These are phyloP conservation scores for Drosophila albomicans DNA, from an alignment of 1,140 invertebrate genomes.

Conservation along the genomic window DNA sequence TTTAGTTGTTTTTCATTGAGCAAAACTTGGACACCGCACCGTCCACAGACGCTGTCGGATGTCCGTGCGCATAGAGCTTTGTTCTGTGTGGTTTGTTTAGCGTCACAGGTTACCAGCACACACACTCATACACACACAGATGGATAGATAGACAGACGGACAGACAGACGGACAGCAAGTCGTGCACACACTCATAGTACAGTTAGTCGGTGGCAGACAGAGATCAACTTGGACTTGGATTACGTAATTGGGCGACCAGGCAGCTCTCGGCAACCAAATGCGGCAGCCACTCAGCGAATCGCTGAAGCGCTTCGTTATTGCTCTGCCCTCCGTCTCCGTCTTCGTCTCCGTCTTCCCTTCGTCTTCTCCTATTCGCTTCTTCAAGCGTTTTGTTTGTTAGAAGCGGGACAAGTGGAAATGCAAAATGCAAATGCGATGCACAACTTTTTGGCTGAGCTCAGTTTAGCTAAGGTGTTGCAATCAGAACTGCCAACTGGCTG, in stretches of 20 bases:
- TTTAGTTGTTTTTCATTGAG: constrained; percentile 40
- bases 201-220: constrained; percentile 47
- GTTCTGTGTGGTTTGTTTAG: constrained; percentile 26
- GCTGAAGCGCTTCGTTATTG: constrained; percentile 59
- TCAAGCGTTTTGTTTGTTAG: constrained; percentile 52
- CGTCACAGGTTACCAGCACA: constrained; percentile 49
- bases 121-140: constrained; percentile 19
- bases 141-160: constrained; percentile 20
- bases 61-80: constrained; percentile 42
- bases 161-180: not conserved
- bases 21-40: constrained; percentile 39
- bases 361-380: not conserved
- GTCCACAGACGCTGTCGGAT: constrained; percentile 22
- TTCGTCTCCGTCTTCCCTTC: not conserved
- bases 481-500: constrained; percentile 32
- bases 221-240: constrained; percentile 51
- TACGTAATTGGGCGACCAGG: constrained; percentile 55
- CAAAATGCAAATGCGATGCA: constrained; percentile 39
- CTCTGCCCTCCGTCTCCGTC: not conserved
- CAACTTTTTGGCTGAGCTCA: constrained; percentile 12
- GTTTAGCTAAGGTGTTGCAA: constrained; percentile 35
- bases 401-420: constrained; percentile 56
- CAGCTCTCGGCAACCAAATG: constrained; percentile 51
- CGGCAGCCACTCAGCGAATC: constrained; percentile 55
- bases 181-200: constrained; percentile 41